Evolutionary conservation across 2,888 invertebrate species (phyloP), one percentile per base, ranked within the genome.

Genomic region (Melolontha melolontha): DNA sequence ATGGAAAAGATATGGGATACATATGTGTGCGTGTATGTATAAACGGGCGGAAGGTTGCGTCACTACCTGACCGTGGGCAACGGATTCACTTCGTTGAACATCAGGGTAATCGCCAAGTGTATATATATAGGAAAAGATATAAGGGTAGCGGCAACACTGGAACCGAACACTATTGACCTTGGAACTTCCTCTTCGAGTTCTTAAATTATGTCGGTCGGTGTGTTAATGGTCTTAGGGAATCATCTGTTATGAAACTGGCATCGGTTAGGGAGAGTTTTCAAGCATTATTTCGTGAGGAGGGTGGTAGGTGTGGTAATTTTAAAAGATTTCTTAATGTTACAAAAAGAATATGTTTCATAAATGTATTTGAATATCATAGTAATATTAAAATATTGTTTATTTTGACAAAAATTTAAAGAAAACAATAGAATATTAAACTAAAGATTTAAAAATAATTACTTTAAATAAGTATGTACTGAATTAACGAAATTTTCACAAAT

Each of bases 1-100:
- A 66, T 57, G 59, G 66, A 49, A 50, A 39, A 59, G 16, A 55
- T 55, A 29, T 29, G 22, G n/a, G n/a, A n/a, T 44, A 47, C 17
- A n/a, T 16, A 16, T 29, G 8, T 27, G 16, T 47, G 29, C n/a
- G 34, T 22, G 16, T 29, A 39, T 29, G 22, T 50, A n/a, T n/a
- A 22, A 22, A 7, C 7, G 22, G 22, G 67, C 70, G 70, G 70
- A 70, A 70, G 70, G 57, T 69, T 71, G 67, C 69, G 69, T 69
- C 71, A 71, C 62, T 64, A 69, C 55, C 66, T 71, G 71, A 71
- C 71, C 71, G 69, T 71, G 71, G 71, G 65, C 70, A 71, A 71
- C 55, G 27, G 70, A 66, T 68, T 63, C 66, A 66, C 70, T 68
- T 64, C 55, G 66, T 49, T 50, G 65, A 66, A 50, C 69, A 57